Percentiles rank a stretch among this genome's conserved stretches.
Evolutionary conservation across 2,113 vertebrate species (phyloP).

Genomic region (Mola mola): DNA sequence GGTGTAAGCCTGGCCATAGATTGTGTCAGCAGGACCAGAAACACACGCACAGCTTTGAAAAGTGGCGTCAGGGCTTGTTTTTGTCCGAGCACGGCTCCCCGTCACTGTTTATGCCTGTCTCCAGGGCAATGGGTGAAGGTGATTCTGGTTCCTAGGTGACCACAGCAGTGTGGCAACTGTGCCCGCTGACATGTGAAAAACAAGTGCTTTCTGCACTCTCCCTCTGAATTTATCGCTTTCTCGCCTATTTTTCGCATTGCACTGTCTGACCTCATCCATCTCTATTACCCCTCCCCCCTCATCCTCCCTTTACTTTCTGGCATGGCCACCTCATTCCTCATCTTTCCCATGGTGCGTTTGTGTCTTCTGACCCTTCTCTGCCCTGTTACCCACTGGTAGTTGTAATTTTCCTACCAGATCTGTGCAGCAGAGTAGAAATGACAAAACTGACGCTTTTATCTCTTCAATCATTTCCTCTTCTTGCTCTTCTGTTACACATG

Average conservation of each 20-base stretch:
- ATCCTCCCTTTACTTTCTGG: neutral
- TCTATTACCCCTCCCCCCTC: neutral
- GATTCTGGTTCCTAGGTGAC: neutral
- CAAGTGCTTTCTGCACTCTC: neutral
- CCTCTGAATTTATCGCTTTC: neutral
- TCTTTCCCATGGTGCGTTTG: neutral
- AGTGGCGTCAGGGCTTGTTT: conserved; percentile 6
- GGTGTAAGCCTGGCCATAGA: neutral
- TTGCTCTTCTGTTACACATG: neutral
- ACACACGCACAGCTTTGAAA: neutral
- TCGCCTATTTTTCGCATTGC: neutral
- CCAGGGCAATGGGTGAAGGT: conserved; percentile 20
- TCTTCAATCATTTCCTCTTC: neutral
- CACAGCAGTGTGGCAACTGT: too few relatives aligned
- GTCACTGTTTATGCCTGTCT: neutral
- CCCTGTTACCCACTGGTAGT: neutral
- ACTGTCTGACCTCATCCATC: neutral
- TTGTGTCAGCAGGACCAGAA: conserved; percentile 5
- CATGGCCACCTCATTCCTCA: conserved; percentile 1
- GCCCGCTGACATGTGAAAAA: conserved; percentile 8
- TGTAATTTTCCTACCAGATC: neutral
- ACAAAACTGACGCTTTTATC: neutral
- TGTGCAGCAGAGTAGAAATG: neutral
- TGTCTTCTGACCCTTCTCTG: neutral
- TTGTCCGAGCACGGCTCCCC: neutral